Base-by-base conservation (phyloP, 2,113 vertebrate species). In the Colossoma macropomum region DNA sequence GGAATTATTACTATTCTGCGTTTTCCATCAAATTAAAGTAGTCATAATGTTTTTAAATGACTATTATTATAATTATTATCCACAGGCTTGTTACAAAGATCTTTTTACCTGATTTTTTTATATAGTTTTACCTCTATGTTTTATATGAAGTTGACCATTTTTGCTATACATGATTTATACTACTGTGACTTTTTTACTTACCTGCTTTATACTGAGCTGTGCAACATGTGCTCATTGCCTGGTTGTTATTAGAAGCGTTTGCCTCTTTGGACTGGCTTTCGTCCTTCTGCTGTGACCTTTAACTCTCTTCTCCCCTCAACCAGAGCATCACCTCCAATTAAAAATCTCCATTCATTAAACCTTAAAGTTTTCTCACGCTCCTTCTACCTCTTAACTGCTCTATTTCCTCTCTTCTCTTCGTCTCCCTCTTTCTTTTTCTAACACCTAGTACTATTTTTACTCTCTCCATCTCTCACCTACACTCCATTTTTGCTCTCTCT, bases 371-470 rank as follows among this genome's bases (percentile, higher is more conserved):
- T 77, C 45, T 54, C 41, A 48, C 21, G 28, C 80, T 63, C 79
- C 50, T 10, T 69, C 71, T 69, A 45, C 10, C 45, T 30, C 34
- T 70, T 0, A 15, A 38, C 28, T 83, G 23, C 59, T 69, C 60
- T 79, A 41, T 65, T 60, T 83, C 75, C 54, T 10, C 59, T 41
- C 11, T 30, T 41, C 13, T 65, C 4, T 50, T 23, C 77, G 11
- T 79, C 62, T 87, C 48, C 52, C 15, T 27, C 27, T 30, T 66
- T 41, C 27, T 25, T 84, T 91, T 87, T 87, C 90, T 92, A 90
- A 92, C 88, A 94, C 92, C 84, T 85, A 80, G 56, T 89, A 88
- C 89, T 87, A 63, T 71, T 75, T 82, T 86, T 59, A 82, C 85
- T 88, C 88, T 89, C 87, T 84, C 87, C 69, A 75, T 56, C 88